phyloP scores from a whole-genome alignment of 2,888 invertebrate species.

The Tachystola acroxantha region DNA sequence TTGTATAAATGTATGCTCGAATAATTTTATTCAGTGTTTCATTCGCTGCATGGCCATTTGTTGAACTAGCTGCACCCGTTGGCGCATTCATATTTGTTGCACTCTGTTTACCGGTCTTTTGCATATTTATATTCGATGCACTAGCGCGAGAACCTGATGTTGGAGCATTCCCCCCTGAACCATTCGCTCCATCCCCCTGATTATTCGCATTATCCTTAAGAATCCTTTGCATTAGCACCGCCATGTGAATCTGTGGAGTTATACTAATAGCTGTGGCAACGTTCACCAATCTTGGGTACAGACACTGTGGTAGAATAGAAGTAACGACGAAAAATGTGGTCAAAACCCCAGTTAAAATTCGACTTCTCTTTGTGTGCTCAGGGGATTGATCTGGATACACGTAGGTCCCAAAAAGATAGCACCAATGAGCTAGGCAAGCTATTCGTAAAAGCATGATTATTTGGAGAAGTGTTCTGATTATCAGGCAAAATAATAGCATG shows the following conservation, averaged over 20 bases:
- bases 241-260: neutral
- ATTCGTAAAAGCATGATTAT: slow-evolving; percentile 5
- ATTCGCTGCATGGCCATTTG: neutral
- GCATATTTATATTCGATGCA: too few species aligned
- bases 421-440: slow-evolving; percentile 12
- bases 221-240: neutral
- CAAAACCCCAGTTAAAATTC: neutral
- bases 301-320: neutral
- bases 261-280: neutral
- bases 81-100: too few species aligned
- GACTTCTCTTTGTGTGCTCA: slow-evolving; percentile 1
- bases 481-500: slow-evolving; percentile 15
- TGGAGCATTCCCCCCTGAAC: too few species aligned
- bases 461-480: neutral
- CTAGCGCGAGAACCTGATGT: too few species aligned
- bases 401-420: slow-evolving; percentile 12
- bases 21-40: neutral
- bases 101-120: too few species aligned
- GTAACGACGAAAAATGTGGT: neutral
- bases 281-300: neutral
- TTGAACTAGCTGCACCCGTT: neutral
- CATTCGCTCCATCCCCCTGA: too few species aligned
- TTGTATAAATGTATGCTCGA: neutral
- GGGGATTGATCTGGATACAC: slow-evolving; percentile 5
- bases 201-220: neutral